Conservation (phyloP, 2,113 vertebrate species). For the Dipodomys ordii region DNA sequence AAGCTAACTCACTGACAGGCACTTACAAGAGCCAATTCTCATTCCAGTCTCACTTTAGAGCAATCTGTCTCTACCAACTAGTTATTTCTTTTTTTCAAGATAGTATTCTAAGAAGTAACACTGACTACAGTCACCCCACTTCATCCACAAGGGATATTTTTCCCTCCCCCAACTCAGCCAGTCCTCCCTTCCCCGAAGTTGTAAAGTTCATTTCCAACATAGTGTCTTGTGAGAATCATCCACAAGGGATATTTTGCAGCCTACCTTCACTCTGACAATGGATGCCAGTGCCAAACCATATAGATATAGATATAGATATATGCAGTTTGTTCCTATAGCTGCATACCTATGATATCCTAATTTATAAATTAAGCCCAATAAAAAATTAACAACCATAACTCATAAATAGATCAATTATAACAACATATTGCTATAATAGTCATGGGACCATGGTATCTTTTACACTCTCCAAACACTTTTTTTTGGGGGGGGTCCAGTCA, state of each 20-base stretch:
- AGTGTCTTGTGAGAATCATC: background rate
- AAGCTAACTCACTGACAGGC: background rate
- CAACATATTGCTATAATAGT: background rate
- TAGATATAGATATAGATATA: too few relatives aligned
- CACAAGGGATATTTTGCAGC: background rate
- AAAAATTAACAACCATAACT: background rate
- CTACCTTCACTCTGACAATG: background rate
- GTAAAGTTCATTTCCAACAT: too few relatives aligned
- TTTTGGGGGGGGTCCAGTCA: too few relatives aligned
- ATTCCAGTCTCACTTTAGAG: background rate
- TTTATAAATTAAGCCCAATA: background rate
- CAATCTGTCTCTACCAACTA: background rate
- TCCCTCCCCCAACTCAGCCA: too few relatives aligned
- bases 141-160: background rate
- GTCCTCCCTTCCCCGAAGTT: too few relatives aligned
- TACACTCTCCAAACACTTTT: background rate
- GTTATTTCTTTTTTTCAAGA: constrained; percentile 1
- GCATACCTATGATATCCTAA: background rate
- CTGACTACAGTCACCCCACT: background rate
- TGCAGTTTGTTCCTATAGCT: background rate
- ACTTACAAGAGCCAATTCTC: background rate
- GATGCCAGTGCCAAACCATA: background rate
- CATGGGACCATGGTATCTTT: background rate
- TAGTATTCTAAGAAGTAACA: background rate
- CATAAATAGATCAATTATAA: background rate